Evolutionary conservation across 2,797 vertebrate genomes (phyloP).

Genomic region (Chloroceryle amazona): DNA sequence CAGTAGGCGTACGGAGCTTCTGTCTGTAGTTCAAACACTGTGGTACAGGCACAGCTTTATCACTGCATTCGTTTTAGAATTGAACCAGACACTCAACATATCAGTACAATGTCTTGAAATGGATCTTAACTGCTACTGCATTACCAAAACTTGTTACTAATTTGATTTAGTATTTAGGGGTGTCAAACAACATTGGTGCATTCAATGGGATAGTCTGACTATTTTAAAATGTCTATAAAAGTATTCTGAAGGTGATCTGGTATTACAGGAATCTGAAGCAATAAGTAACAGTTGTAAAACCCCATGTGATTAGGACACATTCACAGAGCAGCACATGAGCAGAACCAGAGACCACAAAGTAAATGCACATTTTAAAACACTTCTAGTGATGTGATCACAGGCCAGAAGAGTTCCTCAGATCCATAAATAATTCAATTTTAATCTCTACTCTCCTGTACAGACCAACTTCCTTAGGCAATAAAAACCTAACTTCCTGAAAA

Average conservation of each 20-base stretch:
- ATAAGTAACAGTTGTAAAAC: not conserved
- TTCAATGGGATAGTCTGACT: not conserved
- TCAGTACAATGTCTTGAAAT: not conserved
- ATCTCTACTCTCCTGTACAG: not conserved
- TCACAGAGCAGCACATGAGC: not conserved
- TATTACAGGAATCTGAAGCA: not conserved
- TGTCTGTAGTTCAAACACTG: not conserved
- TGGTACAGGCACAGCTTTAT: not conserved
- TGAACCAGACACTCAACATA: not conserved
- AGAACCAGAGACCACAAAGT: slow-evolving; percentile 22
- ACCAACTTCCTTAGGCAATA: not conserved
- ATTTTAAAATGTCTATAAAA: not conserved
- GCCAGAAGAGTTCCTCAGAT: not conserved
- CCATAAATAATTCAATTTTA: not conserved
- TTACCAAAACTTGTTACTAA: not conserved
- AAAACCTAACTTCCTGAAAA: not conserved
- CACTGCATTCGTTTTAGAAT: not conserved
- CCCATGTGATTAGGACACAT: not conserved
- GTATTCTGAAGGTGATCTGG: not conserved
- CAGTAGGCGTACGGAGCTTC: not conserved
- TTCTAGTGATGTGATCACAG: not conserved
- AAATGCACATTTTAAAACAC: slow-evolving; percentile 2
- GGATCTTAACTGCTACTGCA: not conserved
- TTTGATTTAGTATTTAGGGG: not conserved
- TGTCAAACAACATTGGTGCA: not conserved